phyloP scores from a whole-genome alignment of 2,797 vertebrate species.

The Malacoraja senta region DNA sequence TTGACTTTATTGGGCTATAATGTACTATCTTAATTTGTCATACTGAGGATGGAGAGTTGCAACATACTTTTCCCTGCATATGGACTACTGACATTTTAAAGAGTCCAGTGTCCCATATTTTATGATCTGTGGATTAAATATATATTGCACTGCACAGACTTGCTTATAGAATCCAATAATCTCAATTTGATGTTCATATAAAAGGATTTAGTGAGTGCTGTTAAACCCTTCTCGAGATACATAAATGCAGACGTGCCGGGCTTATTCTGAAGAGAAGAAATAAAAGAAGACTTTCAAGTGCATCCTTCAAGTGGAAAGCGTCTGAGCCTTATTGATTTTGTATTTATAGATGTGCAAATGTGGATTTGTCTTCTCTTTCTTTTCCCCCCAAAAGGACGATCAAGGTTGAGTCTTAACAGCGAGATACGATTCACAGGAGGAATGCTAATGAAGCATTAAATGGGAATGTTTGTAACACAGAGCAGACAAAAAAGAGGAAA shows the following conservation, averaged over 20 bases:
- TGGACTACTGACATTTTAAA: conserved; percentile 11
- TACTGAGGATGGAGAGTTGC: not conserved
- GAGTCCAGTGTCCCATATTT: not conserved
- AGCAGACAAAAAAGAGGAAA: not conserved
- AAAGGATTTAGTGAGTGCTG: conserved; percentile 23
- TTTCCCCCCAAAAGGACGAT: conserved; percentile 27
- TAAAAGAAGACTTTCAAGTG: conserved; percentile 18
- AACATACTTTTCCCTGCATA: not conserved
- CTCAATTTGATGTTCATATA: conserved; percentile 36
- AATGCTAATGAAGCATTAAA: conserved; percentile 31
- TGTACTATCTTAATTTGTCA: conserved; percentile 34
- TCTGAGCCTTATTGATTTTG: conserved; percentile 35
- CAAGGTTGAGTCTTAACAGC: conserved; percentile 25
- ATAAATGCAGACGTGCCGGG: not conserved
- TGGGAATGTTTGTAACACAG: conserved; percentile 15
- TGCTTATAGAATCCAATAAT: conserved; percentile 26
- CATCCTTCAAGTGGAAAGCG: conserved; percentile 5
- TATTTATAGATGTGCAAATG: conserved; percentile 38
- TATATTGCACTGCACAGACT: conserved; percentile 21
- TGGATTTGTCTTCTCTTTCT: conserved; percentile 30
- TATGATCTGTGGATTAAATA: conserved; percentile 29
- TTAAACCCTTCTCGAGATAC: conserved; percentile 25
- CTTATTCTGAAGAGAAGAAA: conserved; percentile 13
- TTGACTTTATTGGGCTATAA: conserved; percentile 33
- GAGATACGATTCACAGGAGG: not conserved